Evolutionary conservation across 2,888 invertebrate genomes (phyloP).

Genomic region (Prostheceraeus crozeri): DNA sequence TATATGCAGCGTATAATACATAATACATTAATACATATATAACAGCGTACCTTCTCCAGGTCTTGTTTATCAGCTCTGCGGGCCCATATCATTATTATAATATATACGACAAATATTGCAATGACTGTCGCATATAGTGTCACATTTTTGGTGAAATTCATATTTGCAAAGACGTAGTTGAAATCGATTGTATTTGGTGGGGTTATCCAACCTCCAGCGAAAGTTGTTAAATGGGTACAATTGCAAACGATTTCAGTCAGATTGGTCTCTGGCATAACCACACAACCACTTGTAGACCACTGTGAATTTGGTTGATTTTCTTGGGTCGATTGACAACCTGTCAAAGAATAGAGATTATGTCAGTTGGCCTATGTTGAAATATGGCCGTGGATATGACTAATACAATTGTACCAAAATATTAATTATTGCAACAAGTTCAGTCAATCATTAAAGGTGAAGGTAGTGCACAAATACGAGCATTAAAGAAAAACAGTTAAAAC

Average conservation of each 20-base stretch:
- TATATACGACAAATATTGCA: slow-evolving; percentile 50
- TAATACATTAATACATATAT: too few species aligned
- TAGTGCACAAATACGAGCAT: too few species aligned
- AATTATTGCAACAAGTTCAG: too few species aligned
- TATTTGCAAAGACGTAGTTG: slow-evolving; percentile 57
- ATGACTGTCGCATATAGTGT: slow-evolving; percentile 58
- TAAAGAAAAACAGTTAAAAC: too few species aligned
- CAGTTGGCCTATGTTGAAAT: too few species aligned
- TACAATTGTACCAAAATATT: too few species aligned
- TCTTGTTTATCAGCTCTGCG: slow-evolving; percentile 57
- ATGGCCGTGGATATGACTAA: too few species aligned
- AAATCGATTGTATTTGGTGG: slow-evolving; percentile 53
- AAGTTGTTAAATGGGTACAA: slow-evolving; percentile 4
- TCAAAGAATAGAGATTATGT: too few species aligned
- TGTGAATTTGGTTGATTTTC: slow-evolving; percentile 45
- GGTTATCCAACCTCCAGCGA: neutral
- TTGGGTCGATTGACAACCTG: too few species aligned
- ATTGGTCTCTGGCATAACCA: slow-evolving; percentile 57
- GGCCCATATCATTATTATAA: slow-evolving; percentile 56
- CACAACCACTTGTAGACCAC: slow-evolving; percentile 57
- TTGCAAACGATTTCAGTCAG: neutral
- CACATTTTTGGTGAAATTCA: slow-evolving; percentile 57
- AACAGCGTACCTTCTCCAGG: slow-evolving; percentile 52
- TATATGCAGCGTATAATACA: too few species aligned
- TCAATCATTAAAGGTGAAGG: too few species aligned